Evolutionary conservation across 2,888 invertebrate species (phyloP).

Genomic region (Cantharis rufa): DNA sequence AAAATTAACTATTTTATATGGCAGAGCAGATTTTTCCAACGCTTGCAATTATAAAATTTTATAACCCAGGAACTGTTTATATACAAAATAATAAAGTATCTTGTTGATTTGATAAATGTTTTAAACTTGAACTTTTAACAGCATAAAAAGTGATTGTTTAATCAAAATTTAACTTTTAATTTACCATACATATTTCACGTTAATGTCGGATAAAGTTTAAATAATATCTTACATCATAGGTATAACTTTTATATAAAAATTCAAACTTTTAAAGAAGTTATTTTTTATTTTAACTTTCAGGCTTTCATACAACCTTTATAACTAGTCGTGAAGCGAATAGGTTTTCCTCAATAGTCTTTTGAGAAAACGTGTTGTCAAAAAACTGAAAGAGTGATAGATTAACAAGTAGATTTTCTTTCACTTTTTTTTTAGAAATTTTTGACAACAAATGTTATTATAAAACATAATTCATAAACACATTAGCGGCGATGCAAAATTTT

Average conservation of each 20-base stretch:
- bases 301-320: not conserved
- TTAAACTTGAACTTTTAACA: not conserved
- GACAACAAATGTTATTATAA: not conserved
- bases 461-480: not conserved
- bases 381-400: not conserved
- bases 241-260: not conserved
- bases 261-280: not conserved
- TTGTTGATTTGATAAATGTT: not conserved
- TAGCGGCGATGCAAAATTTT: not conserved
- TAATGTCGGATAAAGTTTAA: not conserved
- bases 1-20: not conserved
- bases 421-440: not conserved
- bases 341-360: not conserved
- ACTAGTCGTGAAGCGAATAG: not conserved
- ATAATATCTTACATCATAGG: not conserved
- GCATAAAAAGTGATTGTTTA: not conserved
- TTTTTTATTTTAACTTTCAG: not conserved
- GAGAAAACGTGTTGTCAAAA: not conserved
- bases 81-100: not conserved
- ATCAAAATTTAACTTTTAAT: not conserved
- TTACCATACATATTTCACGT: not conserved
- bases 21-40: not conserved
- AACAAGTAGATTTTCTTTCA: not conserved
- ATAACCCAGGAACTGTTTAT: not conserved
- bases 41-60: not conserved